Evolutionary conservation across 2,888 invertebrate genomes (phyloP).

Genomic region (Spilarctia lutea): DNA sequence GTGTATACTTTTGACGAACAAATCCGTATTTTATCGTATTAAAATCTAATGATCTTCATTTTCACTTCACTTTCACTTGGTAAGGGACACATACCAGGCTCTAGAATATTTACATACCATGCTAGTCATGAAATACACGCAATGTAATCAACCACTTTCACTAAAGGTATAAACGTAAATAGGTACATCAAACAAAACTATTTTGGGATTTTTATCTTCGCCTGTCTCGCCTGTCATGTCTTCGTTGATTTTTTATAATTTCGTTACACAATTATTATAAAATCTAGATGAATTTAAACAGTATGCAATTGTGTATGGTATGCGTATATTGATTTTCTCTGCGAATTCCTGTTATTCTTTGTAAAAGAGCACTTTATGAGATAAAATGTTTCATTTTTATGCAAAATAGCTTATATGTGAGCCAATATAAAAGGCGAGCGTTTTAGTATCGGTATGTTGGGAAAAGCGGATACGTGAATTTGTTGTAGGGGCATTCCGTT

Average conservation of each 20-base stretch:
- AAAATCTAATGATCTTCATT: no score
- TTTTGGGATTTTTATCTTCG: no score
- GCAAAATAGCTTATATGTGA: slow-evolving; percentile 29
- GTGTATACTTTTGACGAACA: neutral
- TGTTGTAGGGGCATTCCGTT: slow-evolving; percentile 26
- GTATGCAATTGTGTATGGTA: neutral
- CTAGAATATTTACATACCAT: neutral
- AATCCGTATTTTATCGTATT: no score
- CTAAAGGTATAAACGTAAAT: no score
- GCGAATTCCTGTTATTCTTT: slow-evolving; percentile 13
- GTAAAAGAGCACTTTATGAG: slow-evolving; percentile 19
- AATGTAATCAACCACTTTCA: no score
- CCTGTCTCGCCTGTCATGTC: no score
- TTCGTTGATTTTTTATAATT: neutral
- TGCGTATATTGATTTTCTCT: neutral
- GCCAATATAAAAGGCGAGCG: slow-evolving; percentile 27
- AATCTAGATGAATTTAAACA: neutral
- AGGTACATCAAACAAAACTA: no score
- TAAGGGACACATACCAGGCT: neutral
- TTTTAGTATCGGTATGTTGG: slow-evolving; percentile 25
- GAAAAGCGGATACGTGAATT: slow-evolving; percentile 24
- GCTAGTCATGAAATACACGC: no score
- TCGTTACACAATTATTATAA: neutral
- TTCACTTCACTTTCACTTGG: no score
- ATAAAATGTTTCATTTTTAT: slow-evolving; percentile 31